Conservation (phyloP, 2,888 invertebrate genomes). For the Pilophorus perplexus region DNA sequence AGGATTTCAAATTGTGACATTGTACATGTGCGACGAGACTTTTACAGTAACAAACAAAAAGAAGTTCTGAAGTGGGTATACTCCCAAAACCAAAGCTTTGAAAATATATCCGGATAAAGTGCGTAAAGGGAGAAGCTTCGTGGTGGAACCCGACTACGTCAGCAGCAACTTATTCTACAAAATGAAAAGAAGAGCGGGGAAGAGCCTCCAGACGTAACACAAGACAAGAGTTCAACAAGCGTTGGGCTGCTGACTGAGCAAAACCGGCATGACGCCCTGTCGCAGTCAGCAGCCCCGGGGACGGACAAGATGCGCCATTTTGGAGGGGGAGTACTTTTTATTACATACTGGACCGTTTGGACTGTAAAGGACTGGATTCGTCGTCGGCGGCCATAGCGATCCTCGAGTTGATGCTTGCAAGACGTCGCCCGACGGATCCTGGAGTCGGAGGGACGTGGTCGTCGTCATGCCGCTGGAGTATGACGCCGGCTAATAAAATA, state of each 20-base stretch:
- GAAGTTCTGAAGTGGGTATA: too few relatives aligned
- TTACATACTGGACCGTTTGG: conserved; percentile 78
- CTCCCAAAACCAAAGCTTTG: too few relatives aligned
- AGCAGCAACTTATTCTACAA: not conserved
- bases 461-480: conserved; percentile 51
- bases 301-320: conserved; percentile 9
- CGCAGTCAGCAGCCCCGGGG: conserved; percentile 11
- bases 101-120: too few relatives aligned
- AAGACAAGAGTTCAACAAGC: too few relatives aligned
- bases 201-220: not conserved
- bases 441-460: conserved; percentile 46
- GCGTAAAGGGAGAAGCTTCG: too few relatives aligned
- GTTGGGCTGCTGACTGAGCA: too few relatives aligned
- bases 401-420: conserved; percentile 50
- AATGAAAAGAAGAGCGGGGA: not conserved
- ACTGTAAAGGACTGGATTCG: conserved; percentile 80
- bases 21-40: too few relatives aligned
- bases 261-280: too few relatives aligned
- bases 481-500: conserved; percentile 47
- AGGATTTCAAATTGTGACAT: too few relatives aligned
- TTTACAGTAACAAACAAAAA: too few relatives aligned
- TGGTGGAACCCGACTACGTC: too few relatives aligned
- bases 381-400: conserved; percentile 56
- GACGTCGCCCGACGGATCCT: conserved; percentile 51
- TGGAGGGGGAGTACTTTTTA: not conserved